A percentile compares a stretch with the other conserved stretches of the same genome.
These are phyloP conservation scores for Balaeniceps rex DNA, from an alignment of 2,113 vertebrate genomes.

Conservation along the genomic window DNA sequence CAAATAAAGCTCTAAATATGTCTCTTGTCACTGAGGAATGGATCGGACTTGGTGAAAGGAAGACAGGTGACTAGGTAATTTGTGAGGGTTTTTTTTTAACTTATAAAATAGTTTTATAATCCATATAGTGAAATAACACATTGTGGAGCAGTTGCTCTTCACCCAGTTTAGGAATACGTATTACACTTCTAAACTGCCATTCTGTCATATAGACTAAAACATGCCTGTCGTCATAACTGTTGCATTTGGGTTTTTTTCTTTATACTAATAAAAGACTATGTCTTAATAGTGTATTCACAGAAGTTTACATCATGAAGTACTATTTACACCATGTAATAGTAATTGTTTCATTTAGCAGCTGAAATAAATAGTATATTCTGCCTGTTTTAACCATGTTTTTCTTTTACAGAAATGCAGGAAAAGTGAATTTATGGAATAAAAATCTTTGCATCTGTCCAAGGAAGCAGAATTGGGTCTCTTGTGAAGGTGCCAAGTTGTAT, in stretches of 20 bases:
- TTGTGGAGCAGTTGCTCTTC: neutral
- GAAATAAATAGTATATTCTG: neutral
- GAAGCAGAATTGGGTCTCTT: neutral
- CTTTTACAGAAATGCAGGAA: constrained; percentile 56
- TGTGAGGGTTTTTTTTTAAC: neutral
- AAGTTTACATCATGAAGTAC: neutral
- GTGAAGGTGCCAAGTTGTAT: neutral
- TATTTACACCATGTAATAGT: neutral
- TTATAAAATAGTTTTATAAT: neutral
- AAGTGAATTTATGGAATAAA: constrained; percentile 40
- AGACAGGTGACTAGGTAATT: neutral
- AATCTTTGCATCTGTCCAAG: constrained; percentile 13
- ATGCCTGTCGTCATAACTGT: neutral
- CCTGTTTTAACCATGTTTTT: constrained; percentile 30
- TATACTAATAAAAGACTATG: neutral
- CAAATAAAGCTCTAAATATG: neutral
- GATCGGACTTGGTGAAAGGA: neutral
- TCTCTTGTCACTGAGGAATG: neutral
- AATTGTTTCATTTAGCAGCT: neutral
- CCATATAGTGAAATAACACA: neutral
- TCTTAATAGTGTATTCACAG: neutral
- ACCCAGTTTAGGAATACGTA: neutral
- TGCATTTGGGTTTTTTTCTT: neutral
- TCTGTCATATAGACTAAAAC: neutral
- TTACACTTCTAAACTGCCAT: neutral